Conservation (phyloP, 1,140 invertebrate genomes). For the Drosophila kurseongensis region DNA sequence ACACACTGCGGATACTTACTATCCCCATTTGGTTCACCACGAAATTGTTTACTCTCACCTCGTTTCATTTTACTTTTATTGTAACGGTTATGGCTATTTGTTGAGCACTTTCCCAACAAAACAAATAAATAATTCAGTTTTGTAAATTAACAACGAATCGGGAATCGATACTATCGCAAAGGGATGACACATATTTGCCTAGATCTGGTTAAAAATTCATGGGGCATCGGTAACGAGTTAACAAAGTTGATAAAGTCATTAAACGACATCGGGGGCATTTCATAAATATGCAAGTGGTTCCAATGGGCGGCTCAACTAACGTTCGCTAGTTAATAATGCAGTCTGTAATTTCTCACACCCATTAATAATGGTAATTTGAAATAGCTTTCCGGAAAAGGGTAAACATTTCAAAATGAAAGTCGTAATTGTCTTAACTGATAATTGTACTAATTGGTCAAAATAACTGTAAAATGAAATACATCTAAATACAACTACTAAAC, state of each 20-base stretch:
- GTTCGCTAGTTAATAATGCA: background rate
- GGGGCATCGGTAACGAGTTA: slow-evolving; percentile 11
- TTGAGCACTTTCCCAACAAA: slow-evolving; percentile 26
- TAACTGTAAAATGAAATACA: no score
- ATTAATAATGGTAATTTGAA: no score
- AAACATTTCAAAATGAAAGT: no score
- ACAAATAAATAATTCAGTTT: slow-evolving; percentile 73
- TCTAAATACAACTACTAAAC: no score
- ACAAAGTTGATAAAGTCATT: slow-evolving; percentile 14
- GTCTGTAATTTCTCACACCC: background rate
- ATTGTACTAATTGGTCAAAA: no score
- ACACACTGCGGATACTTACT: background rate
- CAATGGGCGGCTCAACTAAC: background rate
- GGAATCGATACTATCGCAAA: slow-evolving; percentile 6
- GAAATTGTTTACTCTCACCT: slow-evolving; percentile 31
- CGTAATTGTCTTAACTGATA: no score
- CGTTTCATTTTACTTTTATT: slow-evolving; percentile 60
- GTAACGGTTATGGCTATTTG: slow-evolving; percentile 55
- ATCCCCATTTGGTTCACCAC: slow-evolving; percentile 18
- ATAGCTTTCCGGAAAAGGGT: background rate
- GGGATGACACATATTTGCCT: slow-evolving; percentile 5
- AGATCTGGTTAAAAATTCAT: slow-evolving; percentile 16
- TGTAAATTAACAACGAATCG: slow-evolving; percentile 37
- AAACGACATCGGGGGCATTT: slow-evolving; percentile 10
- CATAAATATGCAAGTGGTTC: slow-evolving; percentile 6